phyloP scores from a whole-genome alignment of 1,140 invertebrate species.

The Lethocerus indicus region DNA sequence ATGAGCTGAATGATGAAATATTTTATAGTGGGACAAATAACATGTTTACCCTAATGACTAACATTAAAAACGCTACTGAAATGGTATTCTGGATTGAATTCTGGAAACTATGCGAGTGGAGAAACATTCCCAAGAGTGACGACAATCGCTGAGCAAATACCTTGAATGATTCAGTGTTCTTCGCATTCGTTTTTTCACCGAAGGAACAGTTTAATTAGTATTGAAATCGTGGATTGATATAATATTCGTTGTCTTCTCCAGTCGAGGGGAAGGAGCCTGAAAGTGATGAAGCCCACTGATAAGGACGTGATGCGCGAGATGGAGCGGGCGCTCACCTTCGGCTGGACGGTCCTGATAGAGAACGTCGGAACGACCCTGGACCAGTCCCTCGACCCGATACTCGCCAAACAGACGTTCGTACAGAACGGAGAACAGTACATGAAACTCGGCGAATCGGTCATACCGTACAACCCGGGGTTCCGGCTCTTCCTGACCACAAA shows the following conservation, averaged over 20 bases:
- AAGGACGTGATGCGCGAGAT: conserved; percentile 46
- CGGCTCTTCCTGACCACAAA: conserved; percentile 80
- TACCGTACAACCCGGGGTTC: conserved; percentile 60
- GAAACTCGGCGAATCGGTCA: conserved; percentile 59
- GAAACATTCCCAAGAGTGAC: neutral
- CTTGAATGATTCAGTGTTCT: no score
- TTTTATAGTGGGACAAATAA: no score
- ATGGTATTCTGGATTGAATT: no score
- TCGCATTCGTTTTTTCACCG: no score
- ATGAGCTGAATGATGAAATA: no score
- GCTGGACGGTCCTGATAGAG: conserved; percentile 42
- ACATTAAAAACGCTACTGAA: no score
- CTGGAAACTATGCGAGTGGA: no score
- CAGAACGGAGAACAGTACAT: conserved; percentile 22
- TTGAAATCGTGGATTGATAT: no score
- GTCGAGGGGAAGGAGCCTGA: conserved; percentile 36
- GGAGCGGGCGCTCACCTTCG: conserved; percentile 54
- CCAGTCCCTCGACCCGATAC: conserved; percentile 41
- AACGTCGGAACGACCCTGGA: conserved; percentile 43
- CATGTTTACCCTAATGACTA: no score
- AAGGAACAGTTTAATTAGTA: no score
- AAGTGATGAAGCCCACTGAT: conserved; percentile 43
- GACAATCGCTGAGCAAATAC: neutral
- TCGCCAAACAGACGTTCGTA: conserved; percentile 33
- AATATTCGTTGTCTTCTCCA: no score